Conservation (phyloP, 2,113 vertebrate genomes). For the Apodemus speciosus region DNA sequence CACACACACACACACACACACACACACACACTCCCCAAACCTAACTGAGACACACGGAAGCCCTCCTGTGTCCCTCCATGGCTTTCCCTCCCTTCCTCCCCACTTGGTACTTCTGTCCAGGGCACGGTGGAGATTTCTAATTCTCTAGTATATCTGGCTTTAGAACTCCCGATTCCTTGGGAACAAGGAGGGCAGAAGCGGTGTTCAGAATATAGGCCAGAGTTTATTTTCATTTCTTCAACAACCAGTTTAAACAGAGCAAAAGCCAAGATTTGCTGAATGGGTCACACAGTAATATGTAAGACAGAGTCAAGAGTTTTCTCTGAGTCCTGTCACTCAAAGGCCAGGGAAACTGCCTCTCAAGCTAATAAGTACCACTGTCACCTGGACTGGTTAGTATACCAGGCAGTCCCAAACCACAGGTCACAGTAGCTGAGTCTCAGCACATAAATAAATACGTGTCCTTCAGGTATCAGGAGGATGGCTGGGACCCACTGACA, state of each 20-base stretch:
- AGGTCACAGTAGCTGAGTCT: background rate
- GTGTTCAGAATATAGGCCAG: background rate
- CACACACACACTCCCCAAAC: background rate
- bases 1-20: background rate
- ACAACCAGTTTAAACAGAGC: background rate
- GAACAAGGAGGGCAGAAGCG: background rate
- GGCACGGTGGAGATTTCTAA: background rate
- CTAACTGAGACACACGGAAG: background rate
- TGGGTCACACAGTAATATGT: background rate
- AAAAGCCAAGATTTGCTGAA: background rate
- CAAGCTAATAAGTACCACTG: background rate
- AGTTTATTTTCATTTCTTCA: background rate
- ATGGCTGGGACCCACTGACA: background rate
- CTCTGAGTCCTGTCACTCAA: background rate
- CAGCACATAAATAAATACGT: background rate
- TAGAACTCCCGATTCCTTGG: background rate
- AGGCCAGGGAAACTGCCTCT: background rate
- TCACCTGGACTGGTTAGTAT: background rate
- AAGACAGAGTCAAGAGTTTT: background rate
- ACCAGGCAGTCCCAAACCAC: background rate
- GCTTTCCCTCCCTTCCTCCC: background rate
- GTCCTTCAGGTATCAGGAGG: background rate
- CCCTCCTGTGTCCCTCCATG: background rate
- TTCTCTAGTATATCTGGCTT: background rate
- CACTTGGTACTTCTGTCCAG: no score